Evolutionary conservation across 1,140 invertebrate species (phyloP).

Genomic region (fruit fly (Drosophila melanogaster)): Release_6_plus_ISO1_MT NT_037436.4:10737501-10738000

Average conservation of each 20-base stretch:
- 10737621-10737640: constrained; percentile 57
- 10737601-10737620: constrained; percentile 55
- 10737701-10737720: constrained; percentile 24
- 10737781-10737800: constrained; percentile 82
- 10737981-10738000: neutral
- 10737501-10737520: constrained; percentile 40
- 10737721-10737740: constrained; percentile 5
- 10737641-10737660: constrained; percentile 35
- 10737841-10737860: neutral
- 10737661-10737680: constrained; percentile 32
- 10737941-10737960: neutral
- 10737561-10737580: constrained; percentile 83
- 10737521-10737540: constrained; percentile 79
- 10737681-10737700: constrained; percentile 27
- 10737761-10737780: constrained; percentile 65
- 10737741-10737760: constrained; percentile 21
- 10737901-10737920: neutral
- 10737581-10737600: constrained; percentile 75
- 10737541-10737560: constrained; percentile 82
- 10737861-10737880: neutral
- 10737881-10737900: neutral
- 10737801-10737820: constrained; percentile 46
- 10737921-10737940: neutral
- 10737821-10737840: constrained; percentile 1
- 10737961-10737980: too few species aligned